These are phyloP conservation scores for Amiota communis DNA, from an alignment of 2,888 invertebrate species.

Conservation along the genomic window DNA sequence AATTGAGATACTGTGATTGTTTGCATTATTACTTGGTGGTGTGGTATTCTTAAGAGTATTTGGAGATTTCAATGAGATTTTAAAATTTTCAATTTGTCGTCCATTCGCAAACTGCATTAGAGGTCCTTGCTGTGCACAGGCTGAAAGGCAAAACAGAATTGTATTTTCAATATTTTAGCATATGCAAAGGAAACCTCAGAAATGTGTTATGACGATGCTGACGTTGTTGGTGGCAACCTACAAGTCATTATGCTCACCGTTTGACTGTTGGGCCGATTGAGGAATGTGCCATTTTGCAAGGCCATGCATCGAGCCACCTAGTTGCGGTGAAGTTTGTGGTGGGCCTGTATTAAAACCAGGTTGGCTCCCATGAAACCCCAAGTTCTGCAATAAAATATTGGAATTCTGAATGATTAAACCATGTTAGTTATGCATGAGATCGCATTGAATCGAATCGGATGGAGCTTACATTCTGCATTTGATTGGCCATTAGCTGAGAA, in stretches of 20 bases:
- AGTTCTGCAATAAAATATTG: slow-evolving; percentile 57
- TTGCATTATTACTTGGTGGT: slow-evolving; percentile 55
- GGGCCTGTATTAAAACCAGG: slow-evolving; percentile 74
- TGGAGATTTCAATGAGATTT: slow-evolving; percentile 73
- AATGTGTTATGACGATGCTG: not conserved
- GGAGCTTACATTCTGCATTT: slow-evolving; percentile 73
- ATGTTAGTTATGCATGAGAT: not conserved
- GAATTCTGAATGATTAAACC: not conserved
- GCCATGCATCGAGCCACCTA: slow-evolving; percentile 66
- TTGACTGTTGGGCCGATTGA: slow-evolving; percentile 72
- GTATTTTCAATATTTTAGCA: not conserved
- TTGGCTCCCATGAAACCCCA: slow-evolving; percentile 74
- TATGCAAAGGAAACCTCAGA: not conserved
- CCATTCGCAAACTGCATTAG: slow-evolving; percentile 72
- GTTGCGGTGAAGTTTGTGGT: slow-evolving; percentile 71
- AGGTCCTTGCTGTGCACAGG: slow-evolving; percentile 71
- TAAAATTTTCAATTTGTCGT: slow-evolving; percentile 73
- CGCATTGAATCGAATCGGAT: not conserved
- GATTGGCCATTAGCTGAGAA: slow-evolving; percentile 72
- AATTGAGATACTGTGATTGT: not conserved
- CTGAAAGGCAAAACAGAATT: slow-evolving; percentile 39
- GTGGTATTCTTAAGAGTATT: slow-evolving; percentile 72
- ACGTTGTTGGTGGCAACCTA: slow-evolving; percentile 34
- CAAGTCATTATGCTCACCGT: slow-evolving; percentile 69
- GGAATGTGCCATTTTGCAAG: slow-evolving; percentile 84